Evolutionary conservation across 2,113 vertebrate genomes (phyloP), one percentile per base, ranked within the genome.

Genomic region (Neogobius melanostomus): DNA sequence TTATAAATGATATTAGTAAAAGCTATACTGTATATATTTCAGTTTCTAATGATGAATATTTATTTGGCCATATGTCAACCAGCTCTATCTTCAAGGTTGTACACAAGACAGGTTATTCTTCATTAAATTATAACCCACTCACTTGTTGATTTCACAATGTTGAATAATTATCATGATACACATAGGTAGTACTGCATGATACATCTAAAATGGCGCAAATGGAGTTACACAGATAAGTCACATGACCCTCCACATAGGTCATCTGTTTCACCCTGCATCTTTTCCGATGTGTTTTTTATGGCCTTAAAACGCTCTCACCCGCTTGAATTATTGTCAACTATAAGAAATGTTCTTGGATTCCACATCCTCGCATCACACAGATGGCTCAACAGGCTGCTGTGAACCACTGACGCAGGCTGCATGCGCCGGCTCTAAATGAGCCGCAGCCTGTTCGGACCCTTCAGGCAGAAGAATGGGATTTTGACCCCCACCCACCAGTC

Each of bases 391-490:
- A 82, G 74, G 71, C 71, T 53, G 67, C 47, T 28, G 28, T 15
- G 17, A 45, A 69, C 46, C 74, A 51, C 77, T 59, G 43, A 74
- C 69, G 28, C 49, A 63, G 70, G 66, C 72, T 28, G 72, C 53
- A 71, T 66, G 72, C 75, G 62, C 72, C 49, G 74, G 45, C 54
- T 80, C 85, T 83, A 85, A 91, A 82, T 82, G 67, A 83, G 63
- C 77, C 76, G 69, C 82, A 89, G 89, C 88, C 87, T 89, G 85
- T 81, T 87, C 75, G 74, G 86, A 84, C 80, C 71, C 16, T 47
- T 83, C 56, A 74, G 64, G 71, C 70, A 11, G 50, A 76, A 80
- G 74, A 85, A 77, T 47, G 62, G 60, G 68, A 64, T 72, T 51
- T 8, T 53, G 42, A 15, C 44, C 51, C 51, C 49, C 62, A 42